phyloP scores from a whole-genome alignment of 2,888 invertebrate genomes.

The Tridacna crocea region DNA sequence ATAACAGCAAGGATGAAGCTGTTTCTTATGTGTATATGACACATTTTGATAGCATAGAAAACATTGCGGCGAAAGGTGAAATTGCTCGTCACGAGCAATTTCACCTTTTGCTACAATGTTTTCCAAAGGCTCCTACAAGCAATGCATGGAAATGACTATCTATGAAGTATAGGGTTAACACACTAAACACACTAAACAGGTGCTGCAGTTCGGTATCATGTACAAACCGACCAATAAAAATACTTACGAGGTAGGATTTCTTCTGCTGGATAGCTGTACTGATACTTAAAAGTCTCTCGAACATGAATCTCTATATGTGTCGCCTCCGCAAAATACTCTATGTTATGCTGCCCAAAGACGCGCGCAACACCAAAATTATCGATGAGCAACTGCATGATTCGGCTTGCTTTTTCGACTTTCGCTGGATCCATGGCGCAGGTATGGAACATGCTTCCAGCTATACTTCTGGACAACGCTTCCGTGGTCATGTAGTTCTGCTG shows the following conservation, averaged over 20 bases:
- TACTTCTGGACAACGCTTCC: slow-evolving; percentile 83
- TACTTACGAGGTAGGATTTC: slow-evolving; percentile 80
- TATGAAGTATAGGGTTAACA: too few species aligned
- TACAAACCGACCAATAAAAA: background rate
- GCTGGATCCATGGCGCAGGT: slow-evolving; percentile 82
- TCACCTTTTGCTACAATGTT: too few species aligned
- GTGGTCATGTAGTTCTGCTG: slow-evolving; percentile 83
- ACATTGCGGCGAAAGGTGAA: too few species aligned
- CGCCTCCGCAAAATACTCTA: slow-evolving; percentile 82
- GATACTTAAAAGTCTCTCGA: slow-evolving; percentile 82
- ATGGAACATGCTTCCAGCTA: slow-evolving; percentile 84
- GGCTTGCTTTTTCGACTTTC: slow-evolving; percentile 88
- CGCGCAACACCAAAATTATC: slow-evolving; percentile 98
- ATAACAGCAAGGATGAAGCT: too few species aligned
- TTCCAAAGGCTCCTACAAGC: too few species aligned
- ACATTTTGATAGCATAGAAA: too few species aligned
- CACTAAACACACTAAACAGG: background rate
- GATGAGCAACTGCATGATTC: slow-evolving; percentile 98
- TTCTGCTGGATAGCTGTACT: slow-evolving; percentile 79
- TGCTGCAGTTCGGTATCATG: background rate
- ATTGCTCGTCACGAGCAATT: too few species aligned
- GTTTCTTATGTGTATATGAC: too few species aligned
- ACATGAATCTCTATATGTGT: slow-evolving; percentile 82
- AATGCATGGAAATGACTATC: too few species aligned
- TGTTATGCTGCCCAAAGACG: slow-evolving; percentile 90